Conservation (phyloP, 2,797 vertebrate species). For the Enteromius fasciolatus region DNA sequence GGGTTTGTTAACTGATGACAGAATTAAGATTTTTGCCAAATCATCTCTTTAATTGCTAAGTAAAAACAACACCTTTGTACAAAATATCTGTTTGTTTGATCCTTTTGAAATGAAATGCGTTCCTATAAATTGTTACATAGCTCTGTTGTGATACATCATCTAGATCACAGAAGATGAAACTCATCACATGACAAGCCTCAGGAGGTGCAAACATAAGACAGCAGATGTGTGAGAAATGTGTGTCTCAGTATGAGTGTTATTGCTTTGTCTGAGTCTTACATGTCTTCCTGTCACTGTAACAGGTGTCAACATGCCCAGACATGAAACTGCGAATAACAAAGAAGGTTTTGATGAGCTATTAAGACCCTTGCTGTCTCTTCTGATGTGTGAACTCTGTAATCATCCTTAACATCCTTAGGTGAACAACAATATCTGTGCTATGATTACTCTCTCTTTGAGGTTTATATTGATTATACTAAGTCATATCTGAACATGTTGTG, state of each 20-base stretch:
- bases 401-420: neutral
- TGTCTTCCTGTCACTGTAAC: conserved; percentile 22
- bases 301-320: conserved; percentile 49
- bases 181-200: conserved; percentile 3
- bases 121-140: neutral
- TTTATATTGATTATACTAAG: conserved; percentile 35
- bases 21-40: neutral
- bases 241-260: conserved; percentile 47
- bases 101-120: neutral
- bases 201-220: neutral
- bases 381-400: neutral
- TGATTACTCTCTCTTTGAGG: neutral
- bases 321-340: conserved; percentile 30
- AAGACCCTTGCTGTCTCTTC: neutral
- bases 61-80: neutral
- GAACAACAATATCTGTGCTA: neutral
- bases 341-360: neutral
- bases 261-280: conserved; percentile 23
- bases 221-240: neutral
- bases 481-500: conserved; percentile 59
- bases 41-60: neutral
- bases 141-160: neutral
- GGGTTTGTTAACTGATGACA: neutral
- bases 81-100: neutral
- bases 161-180: neutral